Evolutionary conservation across 2,888 invertebrate genomes (phyloP), one percentile per base, ranked within the genome.

Genomic region (Xylocampa areola): DNA sequence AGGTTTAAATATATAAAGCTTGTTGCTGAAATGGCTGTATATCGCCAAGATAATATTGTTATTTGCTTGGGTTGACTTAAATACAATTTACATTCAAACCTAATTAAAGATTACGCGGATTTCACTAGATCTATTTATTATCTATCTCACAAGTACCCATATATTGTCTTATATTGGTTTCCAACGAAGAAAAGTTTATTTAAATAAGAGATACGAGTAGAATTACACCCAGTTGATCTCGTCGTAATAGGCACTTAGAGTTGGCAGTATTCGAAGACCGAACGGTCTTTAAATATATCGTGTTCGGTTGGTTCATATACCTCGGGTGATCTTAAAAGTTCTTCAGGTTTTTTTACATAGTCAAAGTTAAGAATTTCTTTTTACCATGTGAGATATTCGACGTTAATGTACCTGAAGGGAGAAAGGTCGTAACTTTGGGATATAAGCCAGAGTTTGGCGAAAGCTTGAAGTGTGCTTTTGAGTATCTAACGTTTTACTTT

Each of bases 221-320:
- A 64, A 39, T 45, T 65, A 61, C 64, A 53, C 43, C 17, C 59
- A 48, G 61, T 62, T 64, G 63, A 53, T 62, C 43, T 47, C 48
- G 33, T 49, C 55, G 47, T 52, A 74, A 66, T 66, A 60, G 68
- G 54, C 62, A 60, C 68, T 73, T 71, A 53, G 36, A 73, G 51
- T 77, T 57, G 39, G 52, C 37, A 30, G 39, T 21, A 66, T 44
- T 43, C 39, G 44, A 73, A 58, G 35, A 37, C 45, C 39, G 44
- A 73, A 58, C 37, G 40, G 53, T 45, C 54, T 59, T 66, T 71
- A 59, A 68, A 65, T 70, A 60, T 60, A 60, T 58, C 41, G 63
- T 37, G 30, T 58, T 52, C 53, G 44, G 53, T 54, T 54, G 52
- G 45, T 49, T 54, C 39, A 48, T 53, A 64, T 71, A 51, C 52